Evolutionary conservation across 2,888 invertebrate genomes (phyloP), one percentile per base, ranked within the genome.

Genomic region (Frankliniella fusca): DNA sequence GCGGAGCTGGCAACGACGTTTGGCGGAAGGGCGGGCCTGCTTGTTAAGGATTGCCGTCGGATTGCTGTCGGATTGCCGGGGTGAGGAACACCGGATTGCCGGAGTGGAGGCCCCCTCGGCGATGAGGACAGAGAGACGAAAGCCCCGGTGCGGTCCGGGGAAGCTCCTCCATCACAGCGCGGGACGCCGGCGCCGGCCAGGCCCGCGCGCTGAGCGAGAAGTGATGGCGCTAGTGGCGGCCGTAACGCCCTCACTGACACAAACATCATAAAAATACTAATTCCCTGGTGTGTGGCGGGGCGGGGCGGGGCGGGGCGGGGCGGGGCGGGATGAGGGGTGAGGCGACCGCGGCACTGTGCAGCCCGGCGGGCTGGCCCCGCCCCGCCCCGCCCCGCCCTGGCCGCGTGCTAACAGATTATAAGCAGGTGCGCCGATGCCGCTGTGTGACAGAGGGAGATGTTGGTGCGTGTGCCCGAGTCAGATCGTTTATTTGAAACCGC

Each of bases 241-340:
- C 18, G 61, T 61, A 61, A 61, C 61, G 61, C 20, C 61, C 61
- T 7, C 61, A n/a, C 61, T 61, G 61, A 61, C 61, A 61, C 61
- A 61, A 61, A 76, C 70, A 76, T 76, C 70, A 76, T 76, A 76
- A 76, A 76, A 76, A 76, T 76, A 76, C 70, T 76, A 76, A 76
- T 76, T 76, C 70, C 27, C 70, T 27, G 12, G 54, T 54, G 18
- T 15, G 54, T 20, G 38, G 61, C 15, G n/a, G 61, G 61, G 61
- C 18, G 61, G 61, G 61, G 7, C 61, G 61, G 61, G 15, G 61
- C 15, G 15, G 61, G 61, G 7, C 61, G 15, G 61, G 15, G 61
- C 1, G 15, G 10, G 61, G 20, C 15, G 61, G 15, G 61, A 3
- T 7, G 11, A 3, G 61, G 61, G 54, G 54, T 0, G 15, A 8